A percentile compares a stretch with the other conserved stretches of the same genome.
Evolutionary conservation across 2,797 vertebrate genomes (phyloP).

Genomic region (Leptoclinus maculatus): DNA sequence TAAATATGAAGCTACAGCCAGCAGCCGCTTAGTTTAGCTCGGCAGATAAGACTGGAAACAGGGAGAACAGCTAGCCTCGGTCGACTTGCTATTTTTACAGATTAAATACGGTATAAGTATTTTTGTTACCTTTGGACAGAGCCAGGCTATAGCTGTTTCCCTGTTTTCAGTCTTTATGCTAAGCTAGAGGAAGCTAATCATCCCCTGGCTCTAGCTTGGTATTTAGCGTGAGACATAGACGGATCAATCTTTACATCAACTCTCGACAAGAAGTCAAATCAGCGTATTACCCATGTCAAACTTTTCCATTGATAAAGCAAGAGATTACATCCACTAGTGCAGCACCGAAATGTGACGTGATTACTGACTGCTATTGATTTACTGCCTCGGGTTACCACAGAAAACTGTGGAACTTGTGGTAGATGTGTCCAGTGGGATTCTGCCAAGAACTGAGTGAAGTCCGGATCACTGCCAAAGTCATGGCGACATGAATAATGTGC

Average conservation of each 20-base stretch:
- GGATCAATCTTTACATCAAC: slow-evolving; percentile 4
- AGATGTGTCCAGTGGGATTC: slow-evolving; percentile 49
- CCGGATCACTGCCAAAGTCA: slow-evolving; percentile 44
- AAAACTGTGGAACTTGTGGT: slow-evolving; percentile 40
- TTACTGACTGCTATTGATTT: slow-evolving; percentile 43
- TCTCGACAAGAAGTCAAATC: neutral
- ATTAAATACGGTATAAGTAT: neutral
- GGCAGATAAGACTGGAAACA: neutral
- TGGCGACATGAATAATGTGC: slow-evolving; percentile 75
- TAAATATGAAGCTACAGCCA: neutral
- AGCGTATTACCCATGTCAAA: neutral
- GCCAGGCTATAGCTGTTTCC: neutral
- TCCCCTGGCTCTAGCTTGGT: neutral
- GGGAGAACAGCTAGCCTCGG: neutral
- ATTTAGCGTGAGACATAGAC: neutral
- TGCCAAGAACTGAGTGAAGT: slow-evolving; percentile 59
- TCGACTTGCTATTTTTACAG: neutral
- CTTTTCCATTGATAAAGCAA: neutral
- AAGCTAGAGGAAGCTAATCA: neutral
- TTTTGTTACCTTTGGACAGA: neutral
- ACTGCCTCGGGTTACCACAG: slow-evolving; percentile 32
- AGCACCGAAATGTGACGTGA: slow-evolving; percentile 12
- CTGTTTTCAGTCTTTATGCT: neutral
- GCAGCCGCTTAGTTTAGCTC: neutral
- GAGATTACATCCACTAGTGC: neutral